Evolutionary conservation across 2,113 vertebrate species (phyloP).

Genomic region (Boleophthalmus pectinirostris): DNA sequence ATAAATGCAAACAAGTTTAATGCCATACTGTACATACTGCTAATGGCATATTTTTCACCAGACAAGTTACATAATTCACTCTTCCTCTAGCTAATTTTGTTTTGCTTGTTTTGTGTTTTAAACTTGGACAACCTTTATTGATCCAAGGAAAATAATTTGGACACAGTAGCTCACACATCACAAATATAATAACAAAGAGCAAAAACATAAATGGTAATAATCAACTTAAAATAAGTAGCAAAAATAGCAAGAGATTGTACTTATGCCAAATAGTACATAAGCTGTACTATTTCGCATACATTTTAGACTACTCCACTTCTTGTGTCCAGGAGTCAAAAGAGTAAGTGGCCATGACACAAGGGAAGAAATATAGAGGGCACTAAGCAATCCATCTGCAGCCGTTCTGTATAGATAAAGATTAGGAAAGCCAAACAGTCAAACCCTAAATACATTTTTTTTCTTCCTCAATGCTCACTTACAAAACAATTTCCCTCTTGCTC

Average conservation of each 20-base stretch:
- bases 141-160: no score
- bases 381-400: slow-evolving; percentile 28
- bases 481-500: slow-evolving; percentile 57
- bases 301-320: neutral
- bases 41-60: no score
- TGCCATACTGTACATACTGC: no score
- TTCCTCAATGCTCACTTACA: slow-evolving; percentile 49
- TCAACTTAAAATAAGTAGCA: no score
- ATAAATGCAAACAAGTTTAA: no score
- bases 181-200: no score
- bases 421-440: slow-evolving; percentile 55
- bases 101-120: neutral
- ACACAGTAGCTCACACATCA: no score
- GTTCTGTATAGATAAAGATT: slow-evolving; percentile 57
- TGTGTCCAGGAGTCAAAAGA: slow-evolving; percentile 39
- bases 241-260: no score
- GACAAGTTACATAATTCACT: no score
- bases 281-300: neutral
- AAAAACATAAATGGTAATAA: no score
- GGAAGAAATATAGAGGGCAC: slow-evolving; percentile 37
- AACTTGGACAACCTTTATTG: no score
- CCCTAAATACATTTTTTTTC: slow-evolving; percentile 53
- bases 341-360: slow-evolving; percentile 30
- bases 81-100: neutral
- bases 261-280: neutral